A percentile compares a stretch with the other conserved stretches of the same genome.
phyloP scores from a whole-genome alignment of 2,113 vertebrate species.

The Hepsetus odoe region DNA sequence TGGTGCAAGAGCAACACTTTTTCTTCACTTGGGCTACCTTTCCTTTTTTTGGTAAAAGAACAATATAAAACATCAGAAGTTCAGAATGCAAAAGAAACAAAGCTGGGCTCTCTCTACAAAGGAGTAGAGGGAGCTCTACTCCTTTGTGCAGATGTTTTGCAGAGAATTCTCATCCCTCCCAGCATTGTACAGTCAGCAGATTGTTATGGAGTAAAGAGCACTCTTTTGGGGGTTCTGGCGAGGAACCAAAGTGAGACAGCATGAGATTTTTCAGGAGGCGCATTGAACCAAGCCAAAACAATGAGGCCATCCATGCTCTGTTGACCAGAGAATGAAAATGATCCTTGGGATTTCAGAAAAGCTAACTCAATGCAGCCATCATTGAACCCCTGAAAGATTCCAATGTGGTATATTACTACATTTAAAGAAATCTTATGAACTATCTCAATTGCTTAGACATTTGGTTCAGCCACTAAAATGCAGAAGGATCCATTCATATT shows the following conservation, averaged over 20 bases:
- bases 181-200: slow-evolving; percentile 34
- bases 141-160: slow-evolving; percentile 42
- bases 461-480: not conserved
- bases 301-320: slow-evolving; percentile 1
- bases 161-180: slow-evolving; percentile 21
- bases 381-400: not conserved
- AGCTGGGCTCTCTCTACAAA: slow-evolving; percentile 25
- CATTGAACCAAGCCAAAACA: slow-evolving; percentile 4
- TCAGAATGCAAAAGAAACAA: slow-evolving; percentile 33
- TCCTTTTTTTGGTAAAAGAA: not conserved
- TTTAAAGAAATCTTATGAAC: not conserved
- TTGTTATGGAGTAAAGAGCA: slow-evolving; percentile 35
- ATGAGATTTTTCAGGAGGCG: not conserved
- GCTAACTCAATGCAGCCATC: not conserved
- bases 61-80: slow-evolving; percentile 35
- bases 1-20: not conserved
- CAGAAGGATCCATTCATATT: not conserved
- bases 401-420: not conserved
- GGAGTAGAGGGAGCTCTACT: slow-evolving; percentile 17
- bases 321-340: not conserved
- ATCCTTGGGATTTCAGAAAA: not conserved
- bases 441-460: not conserved
- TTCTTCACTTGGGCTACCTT: not conserved
- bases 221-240: not conserved
- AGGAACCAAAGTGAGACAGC: slow-evolving; percentile 6